Evolutionary conservation across 2,113 vertebrate species (phyloP).

Genomic region (Rafetus swinhoei): DNA sequence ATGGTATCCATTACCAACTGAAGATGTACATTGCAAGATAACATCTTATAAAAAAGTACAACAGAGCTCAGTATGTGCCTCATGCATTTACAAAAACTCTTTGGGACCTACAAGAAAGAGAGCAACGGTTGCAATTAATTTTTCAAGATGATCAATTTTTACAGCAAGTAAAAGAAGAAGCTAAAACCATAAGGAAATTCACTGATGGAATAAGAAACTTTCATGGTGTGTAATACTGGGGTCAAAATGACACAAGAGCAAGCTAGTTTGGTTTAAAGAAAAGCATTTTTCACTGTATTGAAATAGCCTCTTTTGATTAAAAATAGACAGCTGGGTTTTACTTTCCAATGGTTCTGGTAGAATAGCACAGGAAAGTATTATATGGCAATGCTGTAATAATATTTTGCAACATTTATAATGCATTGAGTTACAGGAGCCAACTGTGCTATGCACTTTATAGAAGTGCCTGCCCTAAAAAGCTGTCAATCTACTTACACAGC

Average conservation of each 20-base stretch:
- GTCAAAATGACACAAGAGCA: neutral
- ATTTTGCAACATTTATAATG: rapidly evolving
- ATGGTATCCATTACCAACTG: neutral
- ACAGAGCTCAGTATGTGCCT: neutral
- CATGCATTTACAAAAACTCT: neutral
- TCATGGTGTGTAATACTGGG: neutral
- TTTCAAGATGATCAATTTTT: neutral
- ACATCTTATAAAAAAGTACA: neutral
- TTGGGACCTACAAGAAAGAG: neutral
- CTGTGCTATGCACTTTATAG: neutral
- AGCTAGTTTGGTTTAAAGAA: neutral
- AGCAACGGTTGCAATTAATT: neutral
- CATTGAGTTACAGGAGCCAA: neutral
- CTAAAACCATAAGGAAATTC: neutral
- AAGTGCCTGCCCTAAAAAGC: neutral
- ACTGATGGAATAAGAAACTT: neutral
- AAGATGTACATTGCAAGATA: neutral
- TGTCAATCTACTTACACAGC: neutral
- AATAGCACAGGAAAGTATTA: neutral
- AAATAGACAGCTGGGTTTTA: neutral
- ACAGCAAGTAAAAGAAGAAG: neutral
- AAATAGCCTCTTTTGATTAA: neutral
- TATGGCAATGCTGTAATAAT: neutral
- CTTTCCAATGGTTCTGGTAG: neutral
- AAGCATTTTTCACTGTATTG: neutral